Evolutionary conservation across 2,888 invertebrate species (phyloP).

Genomic region (Acronicta alni): DNA sequence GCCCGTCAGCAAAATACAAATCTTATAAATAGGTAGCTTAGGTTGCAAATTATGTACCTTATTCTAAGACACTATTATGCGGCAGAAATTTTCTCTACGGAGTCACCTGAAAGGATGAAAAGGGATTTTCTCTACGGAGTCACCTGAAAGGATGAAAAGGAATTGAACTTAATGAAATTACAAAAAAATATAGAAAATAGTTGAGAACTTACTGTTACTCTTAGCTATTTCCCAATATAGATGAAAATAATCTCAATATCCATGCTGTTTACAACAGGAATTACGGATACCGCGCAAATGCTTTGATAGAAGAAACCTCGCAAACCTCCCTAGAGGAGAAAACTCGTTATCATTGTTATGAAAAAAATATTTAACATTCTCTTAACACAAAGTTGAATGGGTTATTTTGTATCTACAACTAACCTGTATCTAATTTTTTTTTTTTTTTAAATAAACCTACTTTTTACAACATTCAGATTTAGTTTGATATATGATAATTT

Average conservation of each 20-base stretch:
- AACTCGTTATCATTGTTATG: conserved; percentile 27
- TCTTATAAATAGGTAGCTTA: not conserved
- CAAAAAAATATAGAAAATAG: no score
- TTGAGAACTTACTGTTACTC: not conserved
- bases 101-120: no score
- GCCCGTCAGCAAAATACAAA: conserved; percentile 30
- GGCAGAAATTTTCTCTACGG: no score
- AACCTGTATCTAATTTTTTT: no score
- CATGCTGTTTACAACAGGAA: not conserved
- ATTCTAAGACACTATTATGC: not conserved
- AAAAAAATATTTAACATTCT: conserved; percentile 35
- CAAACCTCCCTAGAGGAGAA: conserved; percentile 24
- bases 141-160: no score
- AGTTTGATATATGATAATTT: no score
- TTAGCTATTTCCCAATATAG: not conserved
- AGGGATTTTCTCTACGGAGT: no score
- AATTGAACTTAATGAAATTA: no score
- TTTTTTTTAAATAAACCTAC: no score
- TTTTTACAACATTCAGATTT: no score
- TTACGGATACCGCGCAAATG: conserved; percentile 14
- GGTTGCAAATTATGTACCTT: not conserved
- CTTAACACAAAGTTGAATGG: conserved; percentile 4
- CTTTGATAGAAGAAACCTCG: conserved; percentile 22
- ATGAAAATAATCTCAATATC: not conserved
- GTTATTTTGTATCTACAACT: no score